Conservation (phyloP, 2,797 vertebrate genomes). For the Otolemur crassicaudatus region DNA sequence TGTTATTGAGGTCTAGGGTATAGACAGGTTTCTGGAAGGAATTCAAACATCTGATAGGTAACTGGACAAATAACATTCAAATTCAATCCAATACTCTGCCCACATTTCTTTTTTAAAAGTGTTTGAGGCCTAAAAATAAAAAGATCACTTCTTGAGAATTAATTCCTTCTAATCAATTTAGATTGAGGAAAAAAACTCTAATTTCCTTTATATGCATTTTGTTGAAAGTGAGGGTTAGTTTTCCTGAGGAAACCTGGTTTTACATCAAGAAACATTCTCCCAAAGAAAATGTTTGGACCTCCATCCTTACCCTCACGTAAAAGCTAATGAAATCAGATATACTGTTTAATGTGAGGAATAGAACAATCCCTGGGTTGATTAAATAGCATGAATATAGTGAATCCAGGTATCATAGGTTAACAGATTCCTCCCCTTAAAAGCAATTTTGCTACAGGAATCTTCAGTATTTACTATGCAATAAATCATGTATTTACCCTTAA, state of each 20-base stretch:
- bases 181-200: background rate
- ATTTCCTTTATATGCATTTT: background rate
- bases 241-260: background rate
- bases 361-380: background rate
- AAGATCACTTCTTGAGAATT: background rate
- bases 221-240: background rate
- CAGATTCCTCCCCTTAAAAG: background rate
- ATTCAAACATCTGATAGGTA: background rate
- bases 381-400: background rate
- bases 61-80: background rate
- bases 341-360: background rate
- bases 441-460: background rate
- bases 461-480: background rate
- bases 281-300: background rate
- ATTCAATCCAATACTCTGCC: slow-evolving; percentile 8
- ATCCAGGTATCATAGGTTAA: background rate
- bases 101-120: background rate
- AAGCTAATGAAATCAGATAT: background rate
- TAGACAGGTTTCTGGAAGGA: slow-evolving; percentile 27
- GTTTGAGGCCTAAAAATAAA: background rate
- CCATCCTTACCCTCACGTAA: background rate
- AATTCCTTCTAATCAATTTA: background rate
- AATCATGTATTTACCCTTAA: background rate
- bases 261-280: background rate
- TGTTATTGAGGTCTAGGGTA: background rate